Evolutionary conservation across 2,113 vertebrate genomes (phyloP), one percentile per base, ranked within the genome.

Genomic region (Oostethus manadensis): DNA sequence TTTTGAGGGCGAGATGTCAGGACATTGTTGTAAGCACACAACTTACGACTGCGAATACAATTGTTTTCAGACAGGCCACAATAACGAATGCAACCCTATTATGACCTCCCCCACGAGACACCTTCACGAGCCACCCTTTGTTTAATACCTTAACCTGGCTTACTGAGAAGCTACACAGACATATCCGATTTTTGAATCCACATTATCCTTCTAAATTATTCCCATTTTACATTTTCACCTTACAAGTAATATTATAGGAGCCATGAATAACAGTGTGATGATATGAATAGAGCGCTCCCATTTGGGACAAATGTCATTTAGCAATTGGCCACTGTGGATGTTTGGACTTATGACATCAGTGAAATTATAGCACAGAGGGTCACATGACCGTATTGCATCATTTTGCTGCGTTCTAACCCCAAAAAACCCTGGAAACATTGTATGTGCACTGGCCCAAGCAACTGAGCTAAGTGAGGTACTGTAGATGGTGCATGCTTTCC

Each of bases 241-340:
- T 51, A 17, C 21, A 46, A 62, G 40, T 42, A 40, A 18, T 56
- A 18, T 23, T 0, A 6, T 22, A 9, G 18, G 16, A 22, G 21
- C 58, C 49, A 44, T n/a, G 4, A 56, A 26, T 67, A 2, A 58
- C 67, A 51, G 44, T 6, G 22, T 20, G 20, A 18, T 38, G 23
- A 18, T 38, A 29, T 58, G 56, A 68, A 64, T 56, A 44, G 8
- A 45, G 13, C 26, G 8, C 38, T 62, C 44, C 44, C 11, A 29
- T 20, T 63, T 10, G 1, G 45, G 48, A 18, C 73, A 76, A 80
- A 73, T 67, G 56, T 79, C 75, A 70, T 14, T 23, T 66, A 51
- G 71, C 59, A 40, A 29, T 26, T 23, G 33, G 20, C 66, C 23
- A 8, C 56, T 50, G 17, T 56, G 40, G 17, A 51, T 53, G 51